phyloP scores from a whole-genome alignment of 1,140 invertebrate species.

The Drosophila simulans region DNA sequence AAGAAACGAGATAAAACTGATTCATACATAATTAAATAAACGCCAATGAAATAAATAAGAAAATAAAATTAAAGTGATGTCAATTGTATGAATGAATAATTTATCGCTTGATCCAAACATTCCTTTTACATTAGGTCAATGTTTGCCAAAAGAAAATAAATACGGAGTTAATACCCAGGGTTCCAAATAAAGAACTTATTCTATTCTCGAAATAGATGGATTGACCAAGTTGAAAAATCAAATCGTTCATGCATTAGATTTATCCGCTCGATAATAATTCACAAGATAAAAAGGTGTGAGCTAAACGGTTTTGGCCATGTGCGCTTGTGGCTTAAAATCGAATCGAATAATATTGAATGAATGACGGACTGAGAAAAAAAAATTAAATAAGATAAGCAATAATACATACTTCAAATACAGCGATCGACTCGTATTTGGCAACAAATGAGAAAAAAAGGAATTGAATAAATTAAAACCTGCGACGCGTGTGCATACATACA shows the following conservation, averaged over 20 bases:
- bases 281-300: constrained; percentile 46
- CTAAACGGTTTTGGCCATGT: constrained; percentile 64
- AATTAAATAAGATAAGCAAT: constrained; percentile 51
- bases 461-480: constrained; percentile 75
- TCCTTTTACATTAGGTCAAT: neutral
- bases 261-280: constrained; percentile 51
- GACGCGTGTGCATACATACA: constrained; percentile 73
- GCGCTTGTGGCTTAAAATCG: constrained; percentile 29
- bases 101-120: neutral
- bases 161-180: constrained; percentile 5
- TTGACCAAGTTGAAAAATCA: constrained; percentile 34
- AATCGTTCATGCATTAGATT: constrained; percentile 26
- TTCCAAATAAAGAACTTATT: constrained; percentile 20
- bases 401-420: constrained; percentile 69
- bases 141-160: neutral
- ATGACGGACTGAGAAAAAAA: constrained; percentile 29
- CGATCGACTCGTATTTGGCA: constrained; percentile 53
- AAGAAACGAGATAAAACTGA: neutral
- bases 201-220: constrained; percentile 15
- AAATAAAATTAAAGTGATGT: neutral
- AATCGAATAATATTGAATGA: constrained; percentile 58
- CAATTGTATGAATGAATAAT: neutral
- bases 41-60: neutral
- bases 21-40: neutral
- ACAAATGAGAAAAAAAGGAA: constrained; percentile 51